Base-by-base conservation (phyloP, 2,888 invertebrate genomes). In the Scaptodrosophila latifasciaeformis region DNA sequence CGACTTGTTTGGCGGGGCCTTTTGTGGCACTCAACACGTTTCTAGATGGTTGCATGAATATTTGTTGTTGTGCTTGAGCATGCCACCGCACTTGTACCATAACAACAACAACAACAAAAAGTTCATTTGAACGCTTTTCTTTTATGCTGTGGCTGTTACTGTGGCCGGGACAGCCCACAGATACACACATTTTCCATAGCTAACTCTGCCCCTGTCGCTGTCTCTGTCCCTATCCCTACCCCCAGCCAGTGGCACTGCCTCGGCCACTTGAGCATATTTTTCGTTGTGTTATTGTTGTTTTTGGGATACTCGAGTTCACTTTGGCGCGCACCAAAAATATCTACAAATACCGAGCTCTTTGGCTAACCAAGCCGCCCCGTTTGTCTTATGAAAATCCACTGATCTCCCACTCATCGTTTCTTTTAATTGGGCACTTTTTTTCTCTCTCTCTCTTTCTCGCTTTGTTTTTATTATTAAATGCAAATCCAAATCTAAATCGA, bases 81-180 rank as follows among this genome's bases (percentile, higher is more conserved):
- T 74, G 71, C 70, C 75, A 75, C 80, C 79, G 13, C 34, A 34
- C 35, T 24, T 24, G 24, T 24, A 24, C 64, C 60, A 62, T 52
- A 57, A 54, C 57, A 49, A 59, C 44, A 66, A 59, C 27, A 64
- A 65, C 48, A 75, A 57, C 42, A 61, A 13, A 72, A 72, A 72
- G 80, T 72, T 76, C 61, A 72, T 78, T 45, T 75, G 61, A 78
- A 78, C 68, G 72, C 72, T 76, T 79, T 76, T 76, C 72, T 68
- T 79, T 72, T 68, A 66, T 65, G 61, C 61, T 60, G 24, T 37
- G 37, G 35, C 47, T 24, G 24, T 7, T 24, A 5, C 7, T 3
- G 24, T 7, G 3, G 24, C 24, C 7, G 4, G 24, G 24, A 3
- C 7, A 7, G 4, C 7, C 12, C 35, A 53, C 52, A 37, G 30